Conservation (phyloP, 2,888 invertebrate species). For the Acleris cristana region DNA sequence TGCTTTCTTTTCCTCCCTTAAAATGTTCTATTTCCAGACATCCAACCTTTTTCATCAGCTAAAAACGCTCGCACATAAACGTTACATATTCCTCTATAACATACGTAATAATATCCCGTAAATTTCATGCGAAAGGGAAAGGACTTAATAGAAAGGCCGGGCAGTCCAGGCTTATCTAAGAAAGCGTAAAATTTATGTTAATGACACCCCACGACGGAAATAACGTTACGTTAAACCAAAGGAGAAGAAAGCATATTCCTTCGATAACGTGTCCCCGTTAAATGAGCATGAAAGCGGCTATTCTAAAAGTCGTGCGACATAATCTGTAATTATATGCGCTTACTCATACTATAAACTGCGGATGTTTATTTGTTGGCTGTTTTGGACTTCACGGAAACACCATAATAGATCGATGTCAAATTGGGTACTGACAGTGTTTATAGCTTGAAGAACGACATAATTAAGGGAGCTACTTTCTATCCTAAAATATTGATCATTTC, state of each 20-base stretch:
- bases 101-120: conserved; percentile 63
- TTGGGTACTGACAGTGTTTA: too few relatives aligned
- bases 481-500: too few relatives aligned
- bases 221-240: conserved; percentile 69
- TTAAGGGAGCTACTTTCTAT: too few relatives aligned
- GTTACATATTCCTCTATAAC: conserved; percentile 51
- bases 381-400: too few relatives aligned
- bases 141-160: conserved; percentile 64
- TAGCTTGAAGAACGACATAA: too few relatives aligned
- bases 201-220: conserved; percentile 66
- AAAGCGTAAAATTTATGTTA: conserved; percentile 78
- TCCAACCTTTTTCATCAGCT: conserved; percentile 6
- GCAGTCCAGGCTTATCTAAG: conserved; percentile 68
- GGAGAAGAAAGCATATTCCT: conserved; percentile 57
- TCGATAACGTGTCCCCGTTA: conserved; percentile 67
- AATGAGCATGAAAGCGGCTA: conserved; percentile 56
- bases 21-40: background rate
- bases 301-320: conserved; percentile 48
- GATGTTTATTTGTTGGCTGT: too few relatives aligned
- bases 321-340: conserved; percentile 13
- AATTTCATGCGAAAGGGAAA: conserved; percentile 57
- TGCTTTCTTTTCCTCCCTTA: too few relatives aligned
- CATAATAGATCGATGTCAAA: too few relatives aligned
- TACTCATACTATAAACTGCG: background rate
- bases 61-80: conserved; percentile 38